Evolutionary conservation across 2,113 vertebrate genomes (phyloP).

Genomic region (Burhinus bistriatus): DNA sequence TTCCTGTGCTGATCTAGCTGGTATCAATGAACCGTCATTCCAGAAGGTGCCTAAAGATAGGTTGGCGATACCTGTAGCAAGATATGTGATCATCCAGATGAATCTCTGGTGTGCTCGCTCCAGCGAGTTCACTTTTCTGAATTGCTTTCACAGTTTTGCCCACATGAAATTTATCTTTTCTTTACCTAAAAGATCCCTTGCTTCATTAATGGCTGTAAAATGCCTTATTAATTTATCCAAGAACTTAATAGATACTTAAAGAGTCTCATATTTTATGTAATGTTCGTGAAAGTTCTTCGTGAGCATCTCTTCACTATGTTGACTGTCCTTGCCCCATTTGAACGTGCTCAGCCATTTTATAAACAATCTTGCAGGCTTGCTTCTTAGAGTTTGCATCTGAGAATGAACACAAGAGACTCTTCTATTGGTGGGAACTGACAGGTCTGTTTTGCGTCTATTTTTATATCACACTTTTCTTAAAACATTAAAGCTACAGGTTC

Average conservation of each 20-base stretch:
- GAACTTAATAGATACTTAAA: not conserved
- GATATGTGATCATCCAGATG: not conserved
- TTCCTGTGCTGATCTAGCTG: not conserved
- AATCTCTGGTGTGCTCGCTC: not conserved
- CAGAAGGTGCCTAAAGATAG: conserved; percentile 5
- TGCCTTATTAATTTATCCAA: not conserved
- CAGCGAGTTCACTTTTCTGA: not conserved
- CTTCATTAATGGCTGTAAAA: not conserved
- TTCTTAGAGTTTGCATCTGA: not conserved
- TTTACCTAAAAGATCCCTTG: not conserved
- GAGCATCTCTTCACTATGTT: not conserved
- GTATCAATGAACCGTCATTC: not conserved
- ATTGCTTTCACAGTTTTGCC: not conserved
- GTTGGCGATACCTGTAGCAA: not conserved
- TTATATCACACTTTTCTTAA: not conserved
- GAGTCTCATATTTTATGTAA: not conserved
- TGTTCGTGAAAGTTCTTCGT: not conserved
- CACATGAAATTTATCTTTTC: not conserved
- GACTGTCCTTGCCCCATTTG: not conserved
- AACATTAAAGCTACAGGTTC: not conserved
- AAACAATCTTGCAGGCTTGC: not conserved
- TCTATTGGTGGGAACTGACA: not conserved
- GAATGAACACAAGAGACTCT: not conserved
- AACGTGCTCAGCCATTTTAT: not conserved
- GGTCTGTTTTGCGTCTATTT: not conserved